These are phyloP conservation scores for Chelonia mydas DNA, from an alignment of 2,797 vertebrate species.

Conservation along the genomic window DNA sequence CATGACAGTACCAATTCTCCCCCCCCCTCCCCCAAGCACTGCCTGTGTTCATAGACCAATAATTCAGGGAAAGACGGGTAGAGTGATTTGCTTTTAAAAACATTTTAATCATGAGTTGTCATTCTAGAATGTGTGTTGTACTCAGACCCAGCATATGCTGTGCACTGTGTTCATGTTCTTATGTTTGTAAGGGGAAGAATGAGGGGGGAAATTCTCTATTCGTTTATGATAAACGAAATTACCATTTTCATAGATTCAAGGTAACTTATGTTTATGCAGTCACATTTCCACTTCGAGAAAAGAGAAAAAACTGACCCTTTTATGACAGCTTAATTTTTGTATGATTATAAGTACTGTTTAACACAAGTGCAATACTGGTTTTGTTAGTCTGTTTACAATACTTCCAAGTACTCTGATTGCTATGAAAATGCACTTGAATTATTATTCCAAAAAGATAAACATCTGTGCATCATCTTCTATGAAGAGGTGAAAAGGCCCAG, in stretches of 20 bases:
- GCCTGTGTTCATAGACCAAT: neutral
- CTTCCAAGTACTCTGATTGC: constrained; percentile 20
- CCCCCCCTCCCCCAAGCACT: accelerated
- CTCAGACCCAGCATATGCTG: neutral
- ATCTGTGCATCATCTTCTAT: neutral
- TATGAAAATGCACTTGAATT: constrained; percentile 21
- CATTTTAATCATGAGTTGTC: accelerated
- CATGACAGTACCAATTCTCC: neutral
- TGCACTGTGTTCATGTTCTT: neutral
- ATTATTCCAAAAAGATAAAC: constrained; percentile 14
- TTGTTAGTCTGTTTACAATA: constrained; percentile 29
- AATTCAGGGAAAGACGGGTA: neutral
- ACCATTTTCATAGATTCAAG: neutral
- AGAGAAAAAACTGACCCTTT: neutral
- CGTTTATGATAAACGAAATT: neutral
- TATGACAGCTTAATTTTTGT: neutral
- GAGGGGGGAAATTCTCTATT: neutral
- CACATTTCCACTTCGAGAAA: neutral
- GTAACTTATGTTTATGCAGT: neutral
- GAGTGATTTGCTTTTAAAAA: neutral
- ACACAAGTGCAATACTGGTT: constrained; percentile 19
- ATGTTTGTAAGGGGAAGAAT: neutral
- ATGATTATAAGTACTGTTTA: neutral
- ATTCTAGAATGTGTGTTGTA: neutral
- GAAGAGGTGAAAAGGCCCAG: neutral